Evolutionary conservation across 2,888 invertebrate genomes (phyloP).

Genomic region (Gibbula magus): DNA sequence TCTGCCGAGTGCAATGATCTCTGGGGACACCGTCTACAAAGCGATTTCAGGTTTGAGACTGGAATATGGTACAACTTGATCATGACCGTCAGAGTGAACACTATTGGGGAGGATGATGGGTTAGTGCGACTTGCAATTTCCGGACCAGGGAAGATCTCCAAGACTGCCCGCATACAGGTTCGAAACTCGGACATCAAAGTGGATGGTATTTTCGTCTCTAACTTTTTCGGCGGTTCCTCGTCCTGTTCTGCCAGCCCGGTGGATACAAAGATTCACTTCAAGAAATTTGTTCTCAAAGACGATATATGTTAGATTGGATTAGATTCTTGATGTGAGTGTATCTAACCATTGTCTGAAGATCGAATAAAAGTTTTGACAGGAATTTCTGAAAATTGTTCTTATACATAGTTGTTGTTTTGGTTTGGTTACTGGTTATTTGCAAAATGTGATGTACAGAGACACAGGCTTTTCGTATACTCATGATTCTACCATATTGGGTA

Average conservation of each 20-base stretch:
- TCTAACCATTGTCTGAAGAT: too few species aligned
- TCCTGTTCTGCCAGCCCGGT: not conserved
- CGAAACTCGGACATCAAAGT: not conserved
- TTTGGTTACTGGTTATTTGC: too few species aligned
- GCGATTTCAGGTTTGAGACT: not conserved
- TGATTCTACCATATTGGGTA: too few species aligned
- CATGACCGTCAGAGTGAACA: not conserved
- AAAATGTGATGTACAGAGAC: too few species aligned
- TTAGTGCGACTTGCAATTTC: not conserved
- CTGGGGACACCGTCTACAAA: not conserved
- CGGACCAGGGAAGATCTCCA: not conserved
- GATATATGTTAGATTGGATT: not conserved
- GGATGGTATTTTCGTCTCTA: not conserved
- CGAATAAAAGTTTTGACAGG: too few species aligned
- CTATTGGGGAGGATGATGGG: not conserved
- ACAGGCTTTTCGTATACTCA: too few species aligned
- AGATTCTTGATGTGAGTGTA: too few species aligned
- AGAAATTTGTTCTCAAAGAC: not conserved
- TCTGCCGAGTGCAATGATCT: not conserved
- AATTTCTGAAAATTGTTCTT: too few species aligned
- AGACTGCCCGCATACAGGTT: too few species aligned
- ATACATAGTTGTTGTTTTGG: too few species aligned
- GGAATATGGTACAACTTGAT: not conserved
- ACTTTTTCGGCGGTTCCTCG: not conserved
- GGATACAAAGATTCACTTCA: not conserved